Conservation (phyloP, 1,140 invertebrate genomes). For the Drosophila melanica region DNA sequence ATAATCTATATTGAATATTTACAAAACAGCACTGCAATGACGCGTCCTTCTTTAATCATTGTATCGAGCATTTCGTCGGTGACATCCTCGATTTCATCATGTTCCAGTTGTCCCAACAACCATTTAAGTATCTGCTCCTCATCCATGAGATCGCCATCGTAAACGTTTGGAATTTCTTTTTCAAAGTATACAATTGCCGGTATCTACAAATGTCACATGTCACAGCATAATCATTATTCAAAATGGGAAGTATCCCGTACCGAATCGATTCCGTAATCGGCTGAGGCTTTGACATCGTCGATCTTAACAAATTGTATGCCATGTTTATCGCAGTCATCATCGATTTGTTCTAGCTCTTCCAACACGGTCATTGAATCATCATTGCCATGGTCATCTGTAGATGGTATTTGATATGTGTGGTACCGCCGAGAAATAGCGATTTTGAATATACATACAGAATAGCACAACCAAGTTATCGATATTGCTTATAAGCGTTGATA, state of each 20-base stretch:
- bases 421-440: constrained; percentile 20
- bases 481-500: constrained; percentile 94
- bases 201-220: constrained; percentile 61
- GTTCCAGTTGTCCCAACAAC: constrained; percentile 93
- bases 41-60: constrained; percentile 94
- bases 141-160: constrained; percentile 95
- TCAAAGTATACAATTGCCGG: constrained; percentile 97
- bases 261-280: constrained; percentile 93
- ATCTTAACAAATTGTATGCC: constrained; percentile 98
- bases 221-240: constrained; percentile 2
- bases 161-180: constrained; percentile 95
- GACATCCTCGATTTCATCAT: constrained; percentile 97
- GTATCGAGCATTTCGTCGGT: constrained; percentile 97
- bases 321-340: constrained; percentile 95
- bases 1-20: constrained; percentile 81
- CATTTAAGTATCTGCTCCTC: constrained; percentile 96
- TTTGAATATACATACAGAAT: constrained; percentile 90
- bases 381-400: constrained; percentile 92
- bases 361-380: constrained; percentile 93
- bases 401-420: constrained; percentile 32
- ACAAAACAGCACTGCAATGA: constrained; percentile 96
- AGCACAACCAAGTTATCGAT: constrained; percentile 96
- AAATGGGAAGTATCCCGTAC: constrained; percentile 74
- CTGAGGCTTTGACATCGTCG: constrained; percentile 91
- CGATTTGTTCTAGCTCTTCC: constrained; percentile 94